Evolutionary conservation across 2,113 vertebrate genomes (phyloP).

Genomic region (Eudyptes chrysolophus): DNA sequence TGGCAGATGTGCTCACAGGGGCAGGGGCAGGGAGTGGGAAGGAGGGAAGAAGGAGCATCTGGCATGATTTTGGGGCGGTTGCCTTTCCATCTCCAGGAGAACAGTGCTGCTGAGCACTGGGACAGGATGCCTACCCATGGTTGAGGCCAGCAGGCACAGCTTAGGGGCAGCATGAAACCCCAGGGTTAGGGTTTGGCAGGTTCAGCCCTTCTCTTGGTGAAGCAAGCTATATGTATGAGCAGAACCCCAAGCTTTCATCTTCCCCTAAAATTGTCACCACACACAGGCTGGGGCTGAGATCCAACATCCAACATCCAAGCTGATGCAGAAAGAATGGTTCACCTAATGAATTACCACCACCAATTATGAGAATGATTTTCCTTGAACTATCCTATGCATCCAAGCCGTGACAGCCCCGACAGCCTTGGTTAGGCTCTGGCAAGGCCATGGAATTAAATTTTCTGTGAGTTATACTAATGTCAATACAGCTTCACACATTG

Average conservation of each 20-base stretch:
- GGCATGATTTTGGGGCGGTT: fast-evolving
- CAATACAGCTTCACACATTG: background rate
- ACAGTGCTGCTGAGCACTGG: background rate
- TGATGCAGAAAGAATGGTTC: background rate
- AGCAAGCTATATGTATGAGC: background rate
- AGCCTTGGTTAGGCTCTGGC: background rate
- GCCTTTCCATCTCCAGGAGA: background rate
- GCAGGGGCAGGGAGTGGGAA: background rate
- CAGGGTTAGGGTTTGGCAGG: background rate
- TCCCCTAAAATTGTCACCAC: background rate
- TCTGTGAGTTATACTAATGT: background rate
- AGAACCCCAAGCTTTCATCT: background rate
- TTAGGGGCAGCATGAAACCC: background rate
- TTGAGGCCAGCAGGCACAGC: background rate
- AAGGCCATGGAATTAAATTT: background rate
- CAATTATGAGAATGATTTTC: background rate
- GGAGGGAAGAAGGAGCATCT: background rate
- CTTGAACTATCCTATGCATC: background rate
- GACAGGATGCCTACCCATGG: background rate
- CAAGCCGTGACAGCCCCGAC: background rate
- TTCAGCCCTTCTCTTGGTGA: background rate
- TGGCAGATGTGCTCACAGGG: background rate
- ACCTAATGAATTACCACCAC: background rate
- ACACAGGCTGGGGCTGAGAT: background rate
- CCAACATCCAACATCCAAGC: no score